Evolutionary conservation across 2,888 invertebrate species (phyloP).

Genomic region (Notodonta dromedarius): DNA sequence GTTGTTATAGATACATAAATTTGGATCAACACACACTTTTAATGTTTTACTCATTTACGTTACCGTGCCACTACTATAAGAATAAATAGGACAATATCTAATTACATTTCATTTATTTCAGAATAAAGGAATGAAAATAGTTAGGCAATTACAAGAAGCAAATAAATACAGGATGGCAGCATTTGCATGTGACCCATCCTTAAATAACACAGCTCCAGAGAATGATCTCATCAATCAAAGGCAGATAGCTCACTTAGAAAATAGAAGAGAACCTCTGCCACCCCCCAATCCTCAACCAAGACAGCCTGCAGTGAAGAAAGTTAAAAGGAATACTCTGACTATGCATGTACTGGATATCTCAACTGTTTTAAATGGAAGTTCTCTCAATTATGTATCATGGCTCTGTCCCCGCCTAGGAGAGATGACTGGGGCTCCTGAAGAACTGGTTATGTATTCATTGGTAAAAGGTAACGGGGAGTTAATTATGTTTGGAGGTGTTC

Average conservation of each 20-base stretch:
- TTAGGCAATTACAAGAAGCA: slow-evolving; percentile 77
- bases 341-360: slow-evolving; percentile 95
- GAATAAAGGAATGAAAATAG: slow-evolving; percentile 79
- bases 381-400: slow-evolving; percentile 87
- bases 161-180: slow-evolving; percentile 82
- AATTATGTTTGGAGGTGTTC: slow-evolving; percentile 98
- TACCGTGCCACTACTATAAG: no score
- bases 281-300: slow-evolving; percentile 61
- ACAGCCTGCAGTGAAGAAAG: slow-evolving; percentile 82
- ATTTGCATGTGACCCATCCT: slow-evolving; percentile 74
- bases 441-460: slow-evolving; percentile 95
- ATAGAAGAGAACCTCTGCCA: slow-evolving; percentile 64
- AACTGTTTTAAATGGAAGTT: slow-evolving; percentile 86
- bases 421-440: slow-evolving; percentile 90
- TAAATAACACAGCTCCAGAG: slow-evolving; percentile 63
- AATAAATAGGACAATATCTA: background rate
- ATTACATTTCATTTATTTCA: slow-evolving; percentile 37
- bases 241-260: slow-evolving; percentile 74
- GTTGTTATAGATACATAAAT: no score
- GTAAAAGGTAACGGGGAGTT: slow-evolving; percentile 96
- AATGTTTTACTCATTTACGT: no score
- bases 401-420: slow-evolving; percentile 87
- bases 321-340: slow-evolving; percentile 88
- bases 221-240: slow-evolving; percentile 80
- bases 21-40: no score